Evolutionary conservation across 2,888 invertebrate genomes (phyloP).

Genomic region (Argyra leucocephala): DNA sequence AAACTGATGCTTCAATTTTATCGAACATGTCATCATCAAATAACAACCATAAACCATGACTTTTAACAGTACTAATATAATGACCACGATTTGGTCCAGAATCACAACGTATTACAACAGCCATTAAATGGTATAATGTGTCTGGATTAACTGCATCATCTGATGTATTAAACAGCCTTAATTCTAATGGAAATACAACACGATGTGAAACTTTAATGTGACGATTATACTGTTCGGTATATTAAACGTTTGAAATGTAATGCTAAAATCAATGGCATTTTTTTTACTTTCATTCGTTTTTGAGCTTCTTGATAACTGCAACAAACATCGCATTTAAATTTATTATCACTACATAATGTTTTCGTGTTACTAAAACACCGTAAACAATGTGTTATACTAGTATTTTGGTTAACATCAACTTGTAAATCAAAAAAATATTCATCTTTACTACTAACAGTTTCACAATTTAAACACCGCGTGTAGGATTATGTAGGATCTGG

Average conservation of each 20-base stretch:
- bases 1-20: slow-evolving; percentile 99
- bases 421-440: slow-evolving; percentile 98
- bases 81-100: slow-evolving; percentile 98
- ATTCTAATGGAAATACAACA: slow-evolving; percentile 95
- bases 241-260: slow-evolving; percentile 95
- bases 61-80: slow-evolving; percentile 99
- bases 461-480: slow-evolving; percentile 96
- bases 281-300: slow-evolving; percentile 97
- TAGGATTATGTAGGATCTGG: slow-evolving; percentile 65
- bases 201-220: slow-evolving; percentile 98
- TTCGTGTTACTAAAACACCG: slow-evolving; percentile 97
- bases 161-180: slow-evolving; percentile 94
- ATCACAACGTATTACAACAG: slow-evolving; percentile 99
- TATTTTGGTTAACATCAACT: slow-evolving; percentile 99
- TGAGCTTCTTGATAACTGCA: slow-evolving; percentile 99
- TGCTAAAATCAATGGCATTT: slow-evolving; percentile 93
- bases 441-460: slow-evolving; percentile 98
- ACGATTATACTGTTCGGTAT: slow-evolving; percentile 96
- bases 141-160: slow-evolving; percentile 98
- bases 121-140: slow-evolving; percentile 94
- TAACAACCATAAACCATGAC: slow-evolving; percentile 97
- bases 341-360: slow-evolving; percentile 96
- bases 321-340: slow-evolving; percentile 99
- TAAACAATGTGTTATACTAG: slow-evolving; percentile 96
- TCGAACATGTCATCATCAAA: slow-evolving; percentile 99